Conservation (phyloP, 2,888 invertebrate genomes). For the Drosophila longiperda region DNA sequence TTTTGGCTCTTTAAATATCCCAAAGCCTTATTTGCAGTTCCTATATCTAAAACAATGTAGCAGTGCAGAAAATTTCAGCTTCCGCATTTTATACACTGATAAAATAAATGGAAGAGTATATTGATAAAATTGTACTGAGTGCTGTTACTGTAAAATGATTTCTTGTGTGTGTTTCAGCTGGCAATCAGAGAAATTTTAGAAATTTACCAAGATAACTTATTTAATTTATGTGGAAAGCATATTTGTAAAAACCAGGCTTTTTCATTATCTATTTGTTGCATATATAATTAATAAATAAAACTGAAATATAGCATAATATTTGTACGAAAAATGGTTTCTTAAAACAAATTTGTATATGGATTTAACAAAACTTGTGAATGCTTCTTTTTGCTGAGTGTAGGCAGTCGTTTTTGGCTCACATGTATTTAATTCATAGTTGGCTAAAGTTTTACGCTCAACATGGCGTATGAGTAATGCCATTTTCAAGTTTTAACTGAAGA, state of each 20-base stretch:
- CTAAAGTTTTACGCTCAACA: slow-evolving; percentile 35
- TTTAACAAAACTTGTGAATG: background rate
- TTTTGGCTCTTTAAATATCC: slow-evolving; percentile 20
- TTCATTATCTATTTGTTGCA: background rate
- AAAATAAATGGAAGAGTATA: background rate
- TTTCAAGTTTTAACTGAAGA: slow-evolving; percentile 37
- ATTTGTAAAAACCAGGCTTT: background rate
- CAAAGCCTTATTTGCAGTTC: background rate
- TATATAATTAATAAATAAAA: too few species aligned
- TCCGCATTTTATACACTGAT: background rate
- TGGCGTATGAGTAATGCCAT: slow-evolving; percentile 56
- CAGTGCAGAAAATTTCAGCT: slow-evolving; percentile 18
- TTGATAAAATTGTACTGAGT: background rate
- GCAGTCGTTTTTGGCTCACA: background rate
- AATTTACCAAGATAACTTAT: background rate
- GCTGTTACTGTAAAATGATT: too few species aligned
- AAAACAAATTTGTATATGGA: background rate
- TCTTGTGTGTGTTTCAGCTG: too few species aligned
- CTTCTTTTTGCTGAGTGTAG: background rate
- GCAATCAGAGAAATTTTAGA: background rate
- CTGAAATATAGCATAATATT: background rate
- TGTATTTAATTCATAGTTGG: slow-evolving; percentile 7
- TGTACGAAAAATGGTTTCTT: background rate
- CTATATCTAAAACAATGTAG: slow-evolving; percentile 13
- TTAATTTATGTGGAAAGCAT: background rate